Conservation (phyloP, 2,888 invertebrate genomes). For the Epiperipatus broadwayi region DNA sequence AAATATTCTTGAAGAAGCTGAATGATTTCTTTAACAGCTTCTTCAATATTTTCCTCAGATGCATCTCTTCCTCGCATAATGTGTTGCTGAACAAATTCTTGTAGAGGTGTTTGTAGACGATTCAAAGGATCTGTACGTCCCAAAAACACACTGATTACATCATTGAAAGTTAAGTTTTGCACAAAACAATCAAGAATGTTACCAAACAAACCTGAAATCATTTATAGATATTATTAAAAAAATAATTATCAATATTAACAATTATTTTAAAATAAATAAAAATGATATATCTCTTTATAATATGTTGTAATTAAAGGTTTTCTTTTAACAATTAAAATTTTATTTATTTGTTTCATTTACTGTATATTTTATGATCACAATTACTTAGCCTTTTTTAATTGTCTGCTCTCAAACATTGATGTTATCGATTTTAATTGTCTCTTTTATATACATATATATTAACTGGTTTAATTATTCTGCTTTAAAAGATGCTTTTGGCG, state of each 20-base stretch:
- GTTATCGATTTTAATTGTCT: no score
- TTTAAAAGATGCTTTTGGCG: no score
- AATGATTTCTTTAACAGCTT: conserved; percentile 31
- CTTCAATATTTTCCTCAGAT: conserved; percentile 29
- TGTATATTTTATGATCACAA: no score
- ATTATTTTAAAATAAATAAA: neutral
- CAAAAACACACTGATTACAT: conserved; percentile 28
- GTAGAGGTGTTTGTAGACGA: conserved; percentile 31
- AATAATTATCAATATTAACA: conserved; percentile 8
- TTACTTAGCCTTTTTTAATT: no score
- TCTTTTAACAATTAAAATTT: no score
- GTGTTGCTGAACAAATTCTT: conserved; percentile 31
- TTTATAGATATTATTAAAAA: no score
- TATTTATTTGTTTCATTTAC: no score
- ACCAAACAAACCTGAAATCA: conserved; percentile 24
- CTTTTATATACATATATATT: no score
- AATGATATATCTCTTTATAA: no score
- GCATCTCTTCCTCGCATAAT: conserved; percentile 30
- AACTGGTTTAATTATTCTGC: no score
- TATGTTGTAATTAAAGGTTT: no score
- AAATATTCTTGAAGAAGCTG: conserved; percentile 30
- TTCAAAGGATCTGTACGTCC: conserved; percentile 31
- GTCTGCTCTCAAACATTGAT: no score
- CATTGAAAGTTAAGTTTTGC: conserved; percentile 27
- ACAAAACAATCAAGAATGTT: conserved; percentile 24